A percentile compares a stretch with the other conserved stretches of the same genome.
Evolutionary conservation across 2,888 invertebrate species (phyloP).

Genomic region (Trachelus tabidus): DNA sequence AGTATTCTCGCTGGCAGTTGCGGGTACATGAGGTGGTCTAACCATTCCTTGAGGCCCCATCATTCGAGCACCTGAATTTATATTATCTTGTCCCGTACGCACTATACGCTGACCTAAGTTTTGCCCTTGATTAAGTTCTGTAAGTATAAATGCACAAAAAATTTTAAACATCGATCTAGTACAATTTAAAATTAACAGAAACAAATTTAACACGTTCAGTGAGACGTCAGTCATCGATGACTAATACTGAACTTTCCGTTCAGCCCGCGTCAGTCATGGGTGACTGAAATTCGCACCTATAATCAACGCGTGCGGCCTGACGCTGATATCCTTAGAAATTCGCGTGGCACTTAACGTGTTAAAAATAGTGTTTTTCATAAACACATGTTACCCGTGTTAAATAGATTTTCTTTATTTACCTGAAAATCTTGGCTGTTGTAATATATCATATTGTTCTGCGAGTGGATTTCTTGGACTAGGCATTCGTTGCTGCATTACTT

Average conservation of each 20-base stretch:
- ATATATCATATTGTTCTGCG: constrained; percentile 56
- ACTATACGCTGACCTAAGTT: constrained; percentile 54
- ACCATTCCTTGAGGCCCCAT: constrained; percentile 49
- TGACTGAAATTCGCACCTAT: too few species aligned
- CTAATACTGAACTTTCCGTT: too few species aligned
- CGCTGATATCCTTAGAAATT: too few species aligned
- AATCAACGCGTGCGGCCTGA: too few species aligned
- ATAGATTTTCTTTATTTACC: constrained; percentile 37
- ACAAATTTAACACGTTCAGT: neutral
- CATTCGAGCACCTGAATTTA: constrained; percentile 55
- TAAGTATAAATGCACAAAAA: neutral
- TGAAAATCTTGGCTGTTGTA: constrained; percentile 57
- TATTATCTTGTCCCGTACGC: constrained; percentile 49
- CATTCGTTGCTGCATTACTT: constrained; percentile 58
- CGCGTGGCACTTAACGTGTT: too few species aligned
- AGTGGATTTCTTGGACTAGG: constrained; percentile 52
- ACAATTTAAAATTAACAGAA: neutral
- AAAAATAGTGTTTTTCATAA: neutral
- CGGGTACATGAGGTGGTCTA: constrained; percentile 51
- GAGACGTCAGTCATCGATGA: too few species aligned
- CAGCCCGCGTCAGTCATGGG: too few species aligned
- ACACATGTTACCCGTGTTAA: neutral
- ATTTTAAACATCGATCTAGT: neutral
- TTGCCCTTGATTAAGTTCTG: constrained; percentile 54
- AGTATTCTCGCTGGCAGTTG: constrained; percentile 49